Percentiles rank a stretch among this genome's conserved stretches.
Evolutionary conservation across 2,797 vertebrate genomes (phyloP).

Genomic region (Phoeniculus purpureus): DNA sequence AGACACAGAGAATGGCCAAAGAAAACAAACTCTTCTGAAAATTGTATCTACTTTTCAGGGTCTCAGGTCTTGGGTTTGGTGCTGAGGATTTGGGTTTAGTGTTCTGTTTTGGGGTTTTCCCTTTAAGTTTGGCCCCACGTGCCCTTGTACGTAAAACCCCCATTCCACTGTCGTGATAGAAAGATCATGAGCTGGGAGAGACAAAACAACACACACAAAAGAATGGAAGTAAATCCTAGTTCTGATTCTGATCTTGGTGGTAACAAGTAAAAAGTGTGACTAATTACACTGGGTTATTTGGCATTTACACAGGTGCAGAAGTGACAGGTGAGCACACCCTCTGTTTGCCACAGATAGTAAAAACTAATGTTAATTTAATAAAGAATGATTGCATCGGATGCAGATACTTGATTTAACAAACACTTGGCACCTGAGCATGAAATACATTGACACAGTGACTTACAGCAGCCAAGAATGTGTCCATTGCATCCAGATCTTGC

Average conservation of each 20-base stretch:
- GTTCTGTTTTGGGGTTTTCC: neutral
- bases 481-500: neutral
- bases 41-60: neutral
- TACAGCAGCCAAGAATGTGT: neutral
- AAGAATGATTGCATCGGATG: neutral
- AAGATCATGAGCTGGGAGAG: neutral
- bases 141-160: neutral
- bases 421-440: neutral
- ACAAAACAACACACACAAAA: neutral
- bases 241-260: constrained; percentile 28
- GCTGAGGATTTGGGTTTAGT: neutral
- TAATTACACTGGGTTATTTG: constrained; percentile 60
- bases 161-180: neutral
- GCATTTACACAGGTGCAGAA: constrained; percentile 47
- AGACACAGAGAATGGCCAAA: neutral
- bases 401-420: constrained; percentile 7
- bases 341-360: constrained; percentile 52
- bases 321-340: constrained; percentile 24
- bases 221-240: neutral
- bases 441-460: neutral
- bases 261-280: constrained; percentile 45
- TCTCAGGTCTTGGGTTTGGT: neutral
- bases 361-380: constrained; percentile 32
- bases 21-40: neutral
- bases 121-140: neutral